Evolutionary conservation across 2,888 invertebrate genomes (phyloP).

Genomic region (Hymenopus coronatus): DNA sequence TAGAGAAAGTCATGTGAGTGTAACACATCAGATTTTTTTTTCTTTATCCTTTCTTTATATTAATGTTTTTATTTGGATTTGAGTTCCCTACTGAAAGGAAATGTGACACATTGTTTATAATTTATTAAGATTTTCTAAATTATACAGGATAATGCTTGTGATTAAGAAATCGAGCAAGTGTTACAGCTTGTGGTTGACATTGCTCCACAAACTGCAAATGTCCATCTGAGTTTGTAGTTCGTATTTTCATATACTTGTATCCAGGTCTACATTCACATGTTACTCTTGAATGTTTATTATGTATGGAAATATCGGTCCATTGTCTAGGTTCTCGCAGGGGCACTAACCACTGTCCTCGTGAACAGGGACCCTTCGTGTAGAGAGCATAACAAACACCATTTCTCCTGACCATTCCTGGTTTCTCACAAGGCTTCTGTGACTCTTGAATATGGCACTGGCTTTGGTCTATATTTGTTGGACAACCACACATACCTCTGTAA

Average conservation of each 20-base stretch:
- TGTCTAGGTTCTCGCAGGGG: constrained; percentile 51
- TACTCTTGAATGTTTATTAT: constrained; percentile 46
- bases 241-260: constrained; percentile 45
- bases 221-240: not conserved
- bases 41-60: too few relatives aligned
- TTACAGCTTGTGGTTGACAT: constrained; percentile 62
- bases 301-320: constrained; percentile 35
- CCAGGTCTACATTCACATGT: constrained; percentile 71
- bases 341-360: constrained; percentile 66
- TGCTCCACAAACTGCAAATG: constrained; percentile 43
- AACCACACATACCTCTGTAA: constrained; percentile 75
- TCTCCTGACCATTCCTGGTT: constrained; percentile 61
- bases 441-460: constrained; percentile 25
- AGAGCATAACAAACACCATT: constrained; percentile 72
- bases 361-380: constrained; percentile 75
- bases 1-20: too few relatives aligned
- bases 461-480: constrained; percentile 16
- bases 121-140: not conserved
- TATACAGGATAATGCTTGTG: not conserved
- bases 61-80: too few relatives aligned
- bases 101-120: not conserved
- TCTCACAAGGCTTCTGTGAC: constrained; percentile 52
- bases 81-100: too few relatives aligned
- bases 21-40: too few relatives aligned
- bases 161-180: constrained; percentile 62